Percentiles rank a stretch among this genome's conserved stretches.
Evolutionary conservation across 2,113 vertebrate genomes (phyloP).

Genomic region (Lampris incognitus): DNA sequence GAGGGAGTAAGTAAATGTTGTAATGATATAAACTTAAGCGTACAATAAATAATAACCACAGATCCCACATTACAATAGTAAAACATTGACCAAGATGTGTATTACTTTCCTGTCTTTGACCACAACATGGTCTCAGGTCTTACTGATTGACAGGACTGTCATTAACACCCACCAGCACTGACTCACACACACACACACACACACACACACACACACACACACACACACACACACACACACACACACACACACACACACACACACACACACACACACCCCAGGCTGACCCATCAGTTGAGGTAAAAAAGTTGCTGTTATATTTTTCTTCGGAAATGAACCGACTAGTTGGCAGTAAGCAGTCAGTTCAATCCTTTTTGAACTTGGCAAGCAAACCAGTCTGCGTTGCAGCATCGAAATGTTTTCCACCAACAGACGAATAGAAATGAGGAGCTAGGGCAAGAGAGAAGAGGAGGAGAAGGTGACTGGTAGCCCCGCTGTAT

Average conservation of each 20-base stretch:
- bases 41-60: not conserved
- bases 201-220: not conserved
- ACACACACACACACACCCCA: not conserved
- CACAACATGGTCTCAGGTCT: too few relatives aligned
- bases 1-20: conserved; percentile 23
- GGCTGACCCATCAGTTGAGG: conserved; percentile 61
- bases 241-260: not conserved
- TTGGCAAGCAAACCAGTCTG: conserved; percentile 29
- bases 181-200: not conserved
- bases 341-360: conserved; percentile 22
- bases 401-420: conserved; percentile 1
- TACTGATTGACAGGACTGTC: too few relatives aligned
- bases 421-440: not conserved
- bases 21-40: conserved; percentile 34
- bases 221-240: not conserved
- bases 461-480: conserved; percentile 29
- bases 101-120: too few relatives aligned
- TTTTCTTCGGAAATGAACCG: conserved; percentile 55
- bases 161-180: too few relatives aligned
- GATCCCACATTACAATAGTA: too few relatives aligned
- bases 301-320: conserved; percentile 29
- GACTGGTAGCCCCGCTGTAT: conserved; percentile 52
- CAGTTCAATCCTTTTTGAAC: not conserved
- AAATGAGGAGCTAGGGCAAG: conserved; percentile 22
- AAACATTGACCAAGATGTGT: too few relatives aligned